These are phyloP conservation scores for Conchocele bisecta DNA, from an alignment of 2,888 invertebrate species.

Conservation along the genomic window DNA sequence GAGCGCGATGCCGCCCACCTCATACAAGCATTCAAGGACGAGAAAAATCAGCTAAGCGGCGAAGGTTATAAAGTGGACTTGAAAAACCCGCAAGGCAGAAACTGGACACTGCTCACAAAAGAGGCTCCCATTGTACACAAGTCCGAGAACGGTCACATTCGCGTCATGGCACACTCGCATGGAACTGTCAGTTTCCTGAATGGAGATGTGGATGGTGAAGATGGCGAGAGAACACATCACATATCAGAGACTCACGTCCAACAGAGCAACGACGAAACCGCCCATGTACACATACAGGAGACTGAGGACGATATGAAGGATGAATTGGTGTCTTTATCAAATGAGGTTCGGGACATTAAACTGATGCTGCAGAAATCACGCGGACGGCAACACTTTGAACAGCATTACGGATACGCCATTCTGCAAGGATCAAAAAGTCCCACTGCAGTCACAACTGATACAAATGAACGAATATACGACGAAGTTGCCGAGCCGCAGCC, in stretches of 20 bases:
- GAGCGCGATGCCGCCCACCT: conserved; percentile 57
- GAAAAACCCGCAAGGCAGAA: conserved; percentile 44
- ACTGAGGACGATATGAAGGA: conserved; percentile 22
- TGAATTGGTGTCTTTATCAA: conserved; percentile 38
- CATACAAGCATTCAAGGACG: conserved; percentile 45
- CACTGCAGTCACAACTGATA: neutral
- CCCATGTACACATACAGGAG: neutral
- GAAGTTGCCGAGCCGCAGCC: neutral
- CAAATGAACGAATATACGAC: neutral
- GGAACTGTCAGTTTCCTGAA: neutral
- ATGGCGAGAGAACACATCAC: neutral
- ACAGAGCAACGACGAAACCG: neutral
- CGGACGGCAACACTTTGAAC: conserved; percentile 29
- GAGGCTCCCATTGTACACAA: neutral
- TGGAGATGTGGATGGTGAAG: neutral
- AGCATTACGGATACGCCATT: conserved; percentile 39
- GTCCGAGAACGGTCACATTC: neutral
- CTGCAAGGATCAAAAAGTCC: too few species aligned
- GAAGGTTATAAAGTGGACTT: conserved; percentile 52
- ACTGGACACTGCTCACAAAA: conserved; percentile 49
- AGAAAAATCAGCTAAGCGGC: conserved; percentile 42
- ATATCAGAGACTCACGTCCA: conserved; percentile 16
- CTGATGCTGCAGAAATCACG: conserved; percentile 28
- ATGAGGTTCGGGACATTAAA: conserved; percentile 54
- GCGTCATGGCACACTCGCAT: too few species aligned